A percentile compares a stretch with the other conserved stretches of the same genome.
These are phyloP conservation scores for Aleiodes sp. DNA, from an alignment of 1,140 invertebrate species.

Conservation along the genomic window DNA sequence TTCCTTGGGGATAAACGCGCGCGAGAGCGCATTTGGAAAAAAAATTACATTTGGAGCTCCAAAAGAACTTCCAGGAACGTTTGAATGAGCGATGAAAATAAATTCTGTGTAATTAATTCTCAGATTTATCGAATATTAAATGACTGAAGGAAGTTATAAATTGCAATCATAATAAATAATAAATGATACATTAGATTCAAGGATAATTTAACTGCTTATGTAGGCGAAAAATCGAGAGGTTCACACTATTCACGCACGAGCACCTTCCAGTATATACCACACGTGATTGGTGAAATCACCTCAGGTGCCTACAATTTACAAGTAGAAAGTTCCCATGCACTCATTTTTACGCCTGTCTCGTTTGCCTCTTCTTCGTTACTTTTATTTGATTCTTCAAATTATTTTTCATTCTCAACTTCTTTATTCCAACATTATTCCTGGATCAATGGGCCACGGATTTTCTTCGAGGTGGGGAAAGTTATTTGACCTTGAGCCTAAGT, in stretches of 20 bases:
- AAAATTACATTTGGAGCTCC: too few relatives aligned
- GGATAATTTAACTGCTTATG: too few relatives aligned
- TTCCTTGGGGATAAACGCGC: too few relatives aligned
- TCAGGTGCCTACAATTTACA: slow-evolving; percentile 34
- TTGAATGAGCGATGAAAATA: too few relatives aligned
- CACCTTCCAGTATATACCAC: slow-evolving; percentile 4
- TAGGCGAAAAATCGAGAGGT: too few relatives aligned
- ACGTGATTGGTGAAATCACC: slow-evolving; percentile 38
- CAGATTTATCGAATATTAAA: too few relatives aligned
- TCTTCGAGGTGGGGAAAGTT: slow-evolving; percentile 1
- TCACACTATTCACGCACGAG: background rate
- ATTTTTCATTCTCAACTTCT: background rate
- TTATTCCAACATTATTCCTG: background rate
- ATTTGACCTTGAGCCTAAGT: background rate
- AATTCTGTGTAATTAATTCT: too few relatives aligned
- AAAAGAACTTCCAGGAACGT: too few relatives aligned
- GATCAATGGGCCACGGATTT: background rate
- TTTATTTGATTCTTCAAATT: slow-evolving; percentile 13
- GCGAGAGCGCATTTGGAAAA: too few relatives aligned
- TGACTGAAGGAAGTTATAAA: too few relatives aligned
- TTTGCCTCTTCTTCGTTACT: slow-evolving; percentile 9
- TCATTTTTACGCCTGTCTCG: slow-evolving; percentile 24
- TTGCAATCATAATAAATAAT: too few relatives aligned
- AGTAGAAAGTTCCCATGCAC: slow-evolving; percentile 35
- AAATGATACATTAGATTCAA: too few relatives aligned